These are phyloP conservation scores for Dysdera silvatica DNA, from an alignment of 1,140 invertebrate species.

Conservation along the genomic window DNA sequence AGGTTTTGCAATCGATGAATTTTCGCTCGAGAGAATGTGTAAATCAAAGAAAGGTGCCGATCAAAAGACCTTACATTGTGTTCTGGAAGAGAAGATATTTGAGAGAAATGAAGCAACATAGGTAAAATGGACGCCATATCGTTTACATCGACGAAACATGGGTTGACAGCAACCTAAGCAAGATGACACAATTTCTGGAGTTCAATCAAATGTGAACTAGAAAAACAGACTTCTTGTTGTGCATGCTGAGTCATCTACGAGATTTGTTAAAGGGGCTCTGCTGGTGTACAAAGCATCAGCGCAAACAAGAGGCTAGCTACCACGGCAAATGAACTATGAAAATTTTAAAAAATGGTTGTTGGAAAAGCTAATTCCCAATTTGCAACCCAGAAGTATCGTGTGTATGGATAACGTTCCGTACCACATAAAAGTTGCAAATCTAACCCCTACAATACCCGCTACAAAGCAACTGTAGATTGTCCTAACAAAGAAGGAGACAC, in stretches of 20 bases:
- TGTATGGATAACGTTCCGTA: not conserved
- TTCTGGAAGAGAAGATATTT: too few species aligned
- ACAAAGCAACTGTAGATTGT: too few species aligned
- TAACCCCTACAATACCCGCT: too few species aligned
- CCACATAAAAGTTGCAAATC: not conserved
- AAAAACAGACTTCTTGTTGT: not conserved
- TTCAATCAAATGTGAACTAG: not conserved
- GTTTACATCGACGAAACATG: too few species aligned
- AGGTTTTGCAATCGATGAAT: too few species aligned
- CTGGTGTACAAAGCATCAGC: not conserved
- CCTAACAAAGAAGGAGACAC: too few species aligned
- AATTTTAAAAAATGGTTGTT: conserved; percentile 4
- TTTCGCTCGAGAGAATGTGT: too few species aligned
- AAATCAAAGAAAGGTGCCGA: too few species aligned
- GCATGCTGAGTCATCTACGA: not conserved
- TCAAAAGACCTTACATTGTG: too few species aligned
- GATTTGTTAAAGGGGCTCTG: not conserved
- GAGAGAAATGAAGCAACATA: too few species aligned
- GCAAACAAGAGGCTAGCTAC: not conserved
- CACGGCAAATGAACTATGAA: not conserved
- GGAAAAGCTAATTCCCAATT: not conserved
- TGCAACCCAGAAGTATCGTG: not conserved
- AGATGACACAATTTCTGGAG: not conserved
- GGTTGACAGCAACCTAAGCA: too few species aligned
- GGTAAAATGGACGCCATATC: too few species aligned